These are phyloP conservation scores for Danio jaintianensis DNA, from an alignment of 2,797 vertebrate genomes.

Conservation along the genomic window DNA sequence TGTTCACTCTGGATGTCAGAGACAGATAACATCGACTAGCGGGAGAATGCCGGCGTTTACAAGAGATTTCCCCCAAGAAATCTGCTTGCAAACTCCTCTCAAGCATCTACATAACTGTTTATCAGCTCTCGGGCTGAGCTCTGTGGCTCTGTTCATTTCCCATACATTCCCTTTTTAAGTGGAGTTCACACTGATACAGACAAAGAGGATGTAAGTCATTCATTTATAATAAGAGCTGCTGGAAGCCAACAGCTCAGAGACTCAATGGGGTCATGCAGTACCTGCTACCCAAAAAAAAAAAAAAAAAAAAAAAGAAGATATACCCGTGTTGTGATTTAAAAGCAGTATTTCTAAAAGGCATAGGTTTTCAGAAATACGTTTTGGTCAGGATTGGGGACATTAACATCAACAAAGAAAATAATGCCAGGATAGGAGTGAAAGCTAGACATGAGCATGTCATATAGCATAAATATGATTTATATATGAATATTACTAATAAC, in stretches of 20 bases:
- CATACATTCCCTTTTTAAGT: conserved; percentile 44
- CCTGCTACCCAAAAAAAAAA: not conserved
- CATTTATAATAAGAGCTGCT: not conserved
- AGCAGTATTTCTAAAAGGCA: not conserved
- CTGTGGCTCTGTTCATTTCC: not conserved
- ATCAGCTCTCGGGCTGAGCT: not conserved
- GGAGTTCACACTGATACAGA: not conserved
- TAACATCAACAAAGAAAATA: not conserved
- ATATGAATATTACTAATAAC: too few species aligned
- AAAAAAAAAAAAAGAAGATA: too few species aligned
- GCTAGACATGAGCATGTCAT: too few species aligned
- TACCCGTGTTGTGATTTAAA: not conserved
- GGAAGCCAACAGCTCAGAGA: not conserved
- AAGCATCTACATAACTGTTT: conserved; percentile 24
- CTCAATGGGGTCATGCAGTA: not conserved
- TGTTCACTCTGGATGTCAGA: conserved; percentile 9
- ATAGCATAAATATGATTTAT: too few species aligned
- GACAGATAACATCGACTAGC: not conserved
- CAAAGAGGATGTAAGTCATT: conserved; percentile 7
- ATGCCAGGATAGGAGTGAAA: not conserved
- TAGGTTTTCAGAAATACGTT: not conserved
- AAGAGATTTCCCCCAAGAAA: conserved; percentile 39
- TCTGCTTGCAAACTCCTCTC: not conserved
- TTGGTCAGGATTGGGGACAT: not conserved
- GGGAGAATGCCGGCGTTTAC: conserved; percentile 7